Conservation (phyloP, 2,113 vertebrate genomes). For the Boleophthalmus pectinirostris region DNA sequence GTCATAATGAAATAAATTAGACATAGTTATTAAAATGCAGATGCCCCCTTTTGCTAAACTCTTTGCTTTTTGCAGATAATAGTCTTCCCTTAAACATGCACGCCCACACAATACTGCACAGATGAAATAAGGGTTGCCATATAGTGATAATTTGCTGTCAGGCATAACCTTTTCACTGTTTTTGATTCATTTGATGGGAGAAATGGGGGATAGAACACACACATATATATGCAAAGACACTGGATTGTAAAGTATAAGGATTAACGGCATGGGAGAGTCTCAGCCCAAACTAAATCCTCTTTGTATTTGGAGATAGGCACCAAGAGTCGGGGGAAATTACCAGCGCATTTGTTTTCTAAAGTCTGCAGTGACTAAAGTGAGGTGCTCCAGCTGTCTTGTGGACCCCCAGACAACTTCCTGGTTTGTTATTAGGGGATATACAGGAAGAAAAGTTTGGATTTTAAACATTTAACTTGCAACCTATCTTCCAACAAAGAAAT, state of each 20-base stretch:
- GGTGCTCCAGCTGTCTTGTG: slow-evolving; percentile 24
- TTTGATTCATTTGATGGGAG: slow-evolving; percentile 51
- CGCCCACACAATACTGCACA: slow-evolving; percentile 17
- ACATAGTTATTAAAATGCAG: slow-evolving; percentile 66
- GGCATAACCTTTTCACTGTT: slow-evolving; percentile 49
- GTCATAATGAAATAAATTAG: slow-evolving; percentile 60
- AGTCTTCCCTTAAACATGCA: slow-evolving; percentile 25
- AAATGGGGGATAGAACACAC: slow-evolving; percentile 13
- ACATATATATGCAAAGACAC: slow-evolving; percentile 10
- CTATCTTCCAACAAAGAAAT: not conserved
- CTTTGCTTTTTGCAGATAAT: slow-evolving; percentile 44
- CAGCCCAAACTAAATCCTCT: slow-evolving; percentile 49
- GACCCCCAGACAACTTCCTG: slow-evolving; percentile 19
- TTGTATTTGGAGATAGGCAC: slow-evolving; percentile 45
- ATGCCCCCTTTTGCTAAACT: slow-evolving; percentile 55
- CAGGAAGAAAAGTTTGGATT: not conserved
- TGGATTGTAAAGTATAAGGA: slow-evolving; percentile 45
- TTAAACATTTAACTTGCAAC: not conserved
- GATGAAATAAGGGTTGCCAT: slow-evolving; percentile 31
- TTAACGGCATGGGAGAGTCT: slow-evolving; percentile 52
- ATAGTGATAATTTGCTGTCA: slow-evolving; percentile 51
- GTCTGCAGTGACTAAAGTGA: slow-evolving; percentile 9
- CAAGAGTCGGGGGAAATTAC: slow-evolving; percentile 52
- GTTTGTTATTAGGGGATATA: not conserved
- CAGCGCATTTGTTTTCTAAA: slow-evolving; percentile 35